Evolutionary conservation across 2,797 vertebrate genomes (phyloP), one percentile per base, ranked within the genome.

Genomic region (Onychomys torridus): DNA sequence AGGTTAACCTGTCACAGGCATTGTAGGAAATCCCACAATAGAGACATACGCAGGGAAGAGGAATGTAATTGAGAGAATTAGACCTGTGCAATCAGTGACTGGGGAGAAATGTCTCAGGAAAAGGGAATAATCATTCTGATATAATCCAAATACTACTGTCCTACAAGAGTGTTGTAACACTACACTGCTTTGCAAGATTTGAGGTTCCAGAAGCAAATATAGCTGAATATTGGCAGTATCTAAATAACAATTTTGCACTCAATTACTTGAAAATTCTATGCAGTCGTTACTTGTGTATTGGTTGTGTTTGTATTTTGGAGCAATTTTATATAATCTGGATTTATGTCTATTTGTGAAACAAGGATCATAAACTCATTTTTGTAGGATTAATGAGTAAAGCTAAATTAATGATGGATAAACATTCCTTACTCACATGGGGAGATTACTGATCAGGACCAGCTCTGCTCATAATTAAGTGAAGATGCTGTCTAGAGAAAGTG

Each of bases 391-490:
- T 34, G 43, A 63, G 17, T 57, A 85, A 91, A 81, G 46, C 65
- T 61, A 69, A 94, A 57, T 77, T 79, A 90, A 73, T 25, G 27
- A 4, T 49, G 0, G 40, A 55, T 69, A 85, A 75, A 57, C 13
- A 76, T 81, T 83, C 40, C 25, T 92, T 69, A 10, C 11, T 69
- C 78, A n/a, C 40, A 55, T 8, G 1, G 2, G 0, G 7, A 3
- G 23, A 43, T 83, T 23, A 40, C 34, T 59, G 25, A 4, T 76
- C 46, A 55, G 19, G 34, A 12, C 0, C 1, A 55, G 10, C 4
- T 92, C 63, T 84, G 49, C 55, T 94, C 81, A 34, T 43, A 81
- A 81, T 76, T 93, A 87, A 78, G 69, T 81, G 37, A 93, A 5
- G 21, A 27, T 46, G 40, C 75, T 84, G 4, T 37, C 5, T 52